These are phyloP conservation scores for Saccopteryx leptura DNA, from an alignment of 2,113 vertebrate species.

Conservation along the genomic window DNA sequence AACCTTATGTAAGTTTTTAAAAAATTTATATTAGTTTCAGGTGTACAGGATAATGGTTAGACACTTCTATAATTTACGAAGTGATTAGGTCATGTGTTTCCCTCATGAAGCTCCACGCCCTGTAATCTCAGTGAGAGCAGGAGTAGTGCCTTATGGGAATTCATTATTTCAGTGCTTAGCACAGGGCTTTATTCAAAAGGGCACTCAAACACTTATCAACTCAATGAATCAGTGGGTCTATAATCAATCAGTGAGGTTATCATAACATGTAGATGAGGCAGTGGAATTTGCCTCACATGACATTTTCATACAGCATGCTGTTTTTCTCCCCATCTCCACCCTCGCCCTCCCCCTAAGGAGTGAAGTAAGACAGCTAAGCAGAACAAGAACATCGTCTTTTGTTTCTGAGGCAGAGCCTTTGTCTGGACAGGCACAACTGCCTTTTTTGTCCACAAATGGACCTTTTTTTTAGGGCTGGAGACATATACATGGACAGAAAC, in stretches of 20 bases:
- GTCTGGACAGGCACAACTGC: neutral
- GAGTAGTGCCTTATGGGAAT: neutral
- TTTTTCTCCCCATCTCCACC: neutral
- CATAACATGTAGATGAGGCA: neutral
- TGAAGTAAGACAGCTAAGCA: neutral
- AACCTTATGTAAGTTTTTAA: neutral
- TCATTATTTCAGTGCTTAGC: neutral
- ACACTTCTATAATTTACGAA: neutral
- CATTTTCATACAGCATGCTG: neutral
- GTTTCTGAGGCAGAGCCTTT: neutral
- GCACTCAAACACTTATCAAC: constrained; percentile 16
- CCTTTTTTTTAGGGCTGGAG: neutral
- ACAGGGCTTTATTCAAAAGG: constrained; percentile 5
- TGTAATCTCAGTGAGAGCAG: neutral
- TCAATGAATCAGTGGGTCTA: neutral
- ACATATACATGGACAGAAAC: neutral
- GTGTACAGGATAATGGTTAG: neutral
- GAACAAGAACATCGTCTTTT: neutral
- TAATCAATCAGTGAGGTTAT: neutral
- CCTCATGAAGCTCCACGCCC: neutral
- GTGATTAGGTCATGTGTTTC: neutral
- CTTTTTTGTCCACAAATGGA: too few species aligned
- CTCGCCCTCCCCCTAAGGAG: neutral
- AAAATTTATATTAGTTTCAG: neutral
- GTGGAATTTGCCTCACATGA: neutral